Percentiles rank a stretch among this genome's conserved stretches.
These are phyloP conservation scores for Aplysia californica DNA, from an alignment of 1,140 invertebrate species.

Conservation along the genomic window DNA sequence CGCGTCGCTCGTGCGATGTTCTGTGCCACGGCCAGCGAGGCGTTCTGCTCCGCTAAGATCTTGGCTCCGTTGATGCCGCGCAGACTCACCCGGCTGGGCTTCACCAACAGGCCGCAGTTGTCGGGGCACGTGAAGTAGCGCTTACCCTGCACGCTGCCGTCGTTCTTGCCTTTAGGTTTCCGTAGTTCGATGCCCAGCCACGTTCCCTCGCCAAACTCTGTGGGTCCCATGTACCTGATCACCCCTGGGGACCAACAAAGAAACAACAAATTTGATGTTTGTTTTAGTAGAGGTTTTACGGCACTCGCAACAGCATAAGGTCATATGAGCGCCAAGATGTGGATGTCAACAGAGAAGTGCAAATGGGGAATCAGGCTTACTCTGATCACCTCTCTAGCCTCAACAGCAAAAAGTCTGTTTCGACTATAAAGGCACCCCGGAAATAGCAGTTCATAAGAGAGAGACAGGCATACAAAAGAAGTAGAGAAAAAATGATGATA, in stretches of 20 bases:
- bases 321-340: too few species aligned
- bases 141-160: slow-evolving; percentile 69
- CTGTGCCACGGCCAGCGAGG: slow-evolving; percentile 15
- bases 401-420: too few species aligned
- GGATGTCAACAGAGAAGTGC: too few species aligned
- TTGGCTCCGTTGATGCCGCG: slow-evolving; percentile 72
- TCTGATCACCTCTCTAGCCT: too few species aligned
- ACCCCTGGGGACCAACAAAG: slow-evolving; percentile 46
- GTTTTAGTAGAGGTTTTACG: too few species aligned
- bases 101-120: slow-evolving; percentile 70
- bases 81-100: slow-evolving; percentile 71
- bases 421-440: too few species aligned
- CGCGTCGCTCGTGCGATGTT: slow-evolving; percentile 5
- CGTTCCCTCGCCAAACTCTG: slow-evolving; percentile 71
- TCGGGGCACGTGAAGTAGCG: slow-evolving; percentile 70
- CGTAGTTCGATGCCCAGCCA: slow-evolving; percentile 72
- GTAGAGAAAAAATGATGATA: too few species aligned
- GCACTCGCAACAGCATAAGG: too few species aligned
- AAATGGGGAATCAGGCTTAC: too few species aligned
- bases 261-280: too few species aligned
- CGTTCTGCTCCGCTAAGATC: slow-evolving; percentile 61
- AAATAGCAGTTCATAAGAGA: too few species aligned
- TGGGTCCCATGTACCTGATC: slow-evolving; percentile 71
- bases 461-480: too few species aligned
- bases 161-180: slow-evolving; percentile 69